Evolutionary conservation across 2,113 vertebrate species (phyloP).

Genomic region (Thinocorus orbignyianus): DNA sequence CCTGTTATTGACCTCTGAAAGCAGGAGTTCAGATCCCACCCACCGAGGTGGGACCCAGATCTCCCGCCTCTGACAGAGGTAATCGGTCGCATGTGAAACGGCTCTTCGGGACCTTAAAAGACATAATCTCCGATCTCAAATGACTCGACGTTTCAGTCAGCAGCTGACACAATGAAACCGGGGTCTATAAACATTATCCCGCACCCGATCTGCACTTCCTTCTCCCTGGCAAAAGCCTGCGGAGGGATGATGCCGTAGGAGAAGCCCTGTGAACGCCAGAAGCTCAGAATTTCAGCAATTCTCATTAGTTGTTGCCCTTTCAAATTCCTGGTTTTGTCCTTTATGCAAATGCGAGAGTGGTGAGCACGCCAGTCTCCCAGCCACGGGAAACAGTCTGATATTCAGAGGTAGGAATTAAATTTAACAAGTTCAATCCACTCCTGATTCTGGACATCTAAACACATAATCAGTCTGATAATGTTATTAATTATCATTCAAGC

Average conservation of each 20-base stretch:
- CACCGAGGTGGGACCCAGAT: constrained; percentile 73
- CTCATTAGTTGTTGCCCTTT: constrained; percentile 45
- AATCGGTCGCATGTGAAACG: constrained; percentile 81
- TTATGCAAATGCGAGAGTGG: constrained; percentile 11
- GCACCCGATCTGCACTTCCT: not conserved
- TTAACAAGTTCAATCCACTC: constrained; percentile 70
- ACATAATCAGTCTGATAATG: constrained; percentile 68
- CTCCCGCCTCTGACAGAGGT: constrained; percentile 75
- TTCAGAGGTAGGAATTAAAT: constrained; percentile 62
- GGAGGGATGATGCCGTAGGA: not conserved
- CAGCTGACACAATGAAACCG: not conserved
- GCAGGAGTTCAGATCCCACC: constrained; percentile 78
- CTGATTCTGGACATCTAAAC: constrained; percentile 70
- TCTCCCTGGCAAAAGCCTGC: not conserved
- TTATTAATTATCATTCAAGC: constrained; percentile 72
- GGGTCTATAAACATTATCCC: constrained; percentile 26
- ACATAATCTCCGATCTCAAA: constrained; percentile 61
- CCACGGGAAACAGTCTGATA: not conserved
- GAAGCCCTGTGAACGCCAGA: not conserved
- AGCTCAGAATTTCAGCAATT: constrained; percentile 46
- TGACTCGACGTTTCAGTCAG: not conserved
- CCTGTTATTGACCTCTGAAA: constrained; percentile 75
- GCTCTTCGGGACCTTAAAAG: constrained; percentile 72
- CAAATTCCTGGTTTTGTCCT: constrained; percentile 39
- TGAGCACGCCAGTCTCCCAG: not conserved